Evolutionary conservation across 2,888 invertebrate species (phyloP), one percentile per base, ranked within the genome.

Genomic region (Odontothrips loti): DNA sequence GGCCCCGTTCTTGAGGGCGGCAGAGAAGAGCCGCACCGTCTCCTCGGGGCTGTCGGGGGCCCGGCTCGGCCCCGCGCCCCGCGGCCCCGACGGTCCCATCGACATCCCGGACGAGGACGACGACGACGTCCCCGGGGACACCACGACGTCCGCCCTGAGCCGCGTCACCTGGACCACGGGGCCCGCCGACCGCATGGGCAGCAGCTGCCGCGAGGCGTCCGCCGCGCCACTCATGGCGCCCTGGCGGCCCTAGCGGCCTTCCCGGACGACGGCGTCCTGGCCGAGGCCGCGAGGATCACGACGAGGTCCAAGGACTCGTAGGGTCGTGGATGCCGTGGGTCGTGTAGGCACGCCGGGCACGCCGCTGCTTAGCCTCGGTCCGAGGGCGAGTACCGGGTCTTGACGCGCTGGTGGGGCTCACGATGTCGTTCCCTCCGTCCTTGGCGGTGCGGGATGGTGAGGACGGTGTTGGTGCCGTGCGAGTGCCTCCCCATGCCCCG

Each of bases 401-500:
- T 43, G 34, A 43, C 34, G 34, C 34, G 11, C 15, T n/a, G 58
- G 15, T 58, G 6, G 6, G 17, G 58, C n/a, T 58, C 58, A 0
- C 58, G 58, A 2, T 58, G 58, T 6, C 58, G 11, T 6, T 43
- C 3, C 34, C 34, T 58, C 58, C 58, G 51, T 1, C 34, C 12
- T 10, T 10, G 51, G 51, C 58, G 15, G 58, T 58, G 58, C 6
- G 15, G n/a, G 58, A 17, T n/a, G 58, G 2, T 58, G 17, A 17
- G 15, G 58, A 15, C 58, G 34, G 6, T 2, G 34, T 43, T 43
- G 34, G 34, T 43, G 34, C 23, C 68, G 68, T 75, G 68, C 68
- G 68, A 75, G 68, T 75, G 23, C 68, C 68, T 75, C 68, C 27
- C 68, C 68, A 75, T 75, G 68, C 27, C 68, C 68, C 68, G 68